Conservation (phyloP, 1,140 invertebrate species). For the Dolichoris vasculosae region DNA sequence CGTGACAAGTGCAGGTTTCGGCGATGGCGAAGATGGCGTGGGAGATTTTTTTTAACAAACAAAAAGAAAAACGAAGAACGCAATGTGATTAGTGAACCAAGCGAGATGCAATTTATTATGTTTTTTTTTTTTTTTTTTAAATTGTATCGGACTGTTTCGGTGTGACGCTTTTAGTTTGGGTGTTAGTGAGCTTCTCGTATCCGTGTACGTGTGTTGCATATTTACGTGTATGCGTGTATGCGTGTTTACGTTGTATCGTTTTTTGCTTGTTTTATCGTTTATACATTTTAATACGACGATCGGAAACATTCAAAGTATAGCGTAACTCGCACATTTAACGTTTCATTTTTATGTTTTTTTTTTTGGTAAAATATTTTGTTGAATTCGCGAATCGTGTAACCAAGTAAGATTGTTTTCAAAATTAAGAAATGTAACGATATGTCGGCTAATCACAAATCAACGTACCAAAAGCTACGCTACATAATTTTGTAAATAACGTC, state of each 20-base stretch:
- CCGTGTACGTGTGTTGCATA: background rate
- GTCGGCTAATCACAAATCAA: too few species aligned
- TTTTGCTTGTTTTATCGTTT: too few species aligned
- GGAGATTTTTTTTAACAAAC: constrained; percentile 44
- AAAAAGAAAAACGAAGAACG: constrained; percentile 72
- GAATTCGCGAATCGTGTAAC: too few species aligned
- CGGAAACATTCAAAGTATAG: too few species aligned
- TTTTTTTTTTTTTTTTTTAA: constrained; percentile 2
- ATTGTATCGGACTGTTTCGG: background rate
- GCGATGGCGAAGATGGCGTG: constrained; percentile 33
- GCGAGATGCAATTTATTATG: constrained; percentile 21
- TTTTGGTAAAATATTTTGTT: constrained; percentile 10
- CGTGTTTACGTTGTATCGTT: too few species aligned
- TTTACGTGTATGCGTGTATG: background rate
- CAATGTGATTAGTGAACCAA: constrained; percentile 61
- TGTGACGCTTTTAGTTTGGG: background rate
- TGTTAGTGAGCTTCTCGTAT: background rate
- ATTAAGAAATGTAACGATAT: too few species aligned
- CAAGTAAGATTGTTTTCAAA: too few species aligned
- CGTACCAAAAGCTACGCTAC: too few species aligned
- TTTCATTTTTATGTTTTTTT: background rate
- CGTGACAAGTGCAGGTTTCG: constrained; percentile 36
- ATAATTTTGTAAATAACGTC: too few species aligned
- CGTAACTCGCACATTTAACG: background rate
- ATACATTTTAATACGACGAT: too few species aligned